These are phyloP conservation scores for Amphipyra tragopoginis DNA, from an alignment of 2,888 invertebrate genomes.

Conservation along the genomic window DNA sequence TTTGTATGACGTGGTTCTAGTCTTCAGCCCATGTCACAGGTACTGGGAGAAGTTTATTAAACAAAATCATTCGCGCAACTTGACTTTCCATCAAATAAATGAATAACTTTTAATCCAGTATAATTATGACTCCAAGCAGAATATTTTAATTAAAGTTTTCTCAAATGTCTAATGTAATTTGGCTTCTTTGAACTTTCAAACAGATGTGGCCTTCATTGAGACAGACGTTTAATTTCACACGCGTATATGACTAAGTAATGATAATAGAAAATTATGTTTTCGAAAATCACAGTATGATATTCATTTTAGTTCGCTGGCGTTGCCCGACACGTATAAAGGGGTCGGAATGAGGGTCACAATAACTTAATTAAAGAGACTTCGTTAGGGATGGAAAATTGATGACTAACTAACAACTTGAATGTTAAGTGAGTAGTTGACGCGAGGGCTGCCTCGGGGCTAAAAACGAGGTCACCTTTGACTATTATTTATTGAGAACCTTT, in stretches of 20 bases:
- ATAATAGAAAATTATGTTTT: slow-evolving; percentile 29
- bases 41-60: slow-evolving; percentile 19
- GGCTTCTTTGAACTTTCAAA: slow-evolving; percentile 16
- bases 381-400: slow-evolving; percentile 70
- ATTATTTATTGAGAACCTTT: slow-evolving; percentile 39
- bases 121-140: slow-evolving; percentile 6
- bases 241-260: slow-evolving; percentile 8
- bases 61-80: neutral
- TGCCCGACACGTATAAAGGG: slow-evolving; percentile 51
- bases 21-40: slow-evolving; percentile 2
- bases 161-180: slow-evolving; percentile 2
- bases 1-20: slow-evolving; percentile 16
- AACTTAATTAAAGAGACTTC: slow-evolving; percentile 72
- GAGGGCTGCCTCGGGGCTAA: slow-evolving; percentile 47
- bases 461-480: slow-evolving; percentile 62
- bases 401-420: slow-evolving; percentile 73
- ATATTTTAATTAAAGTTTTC: slow-evolving; percentile 16
- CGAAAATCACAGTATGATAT: slow-evolving; percentile 38
- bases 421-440: slow-evolving; percentile 61
- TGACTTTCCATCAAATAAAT: slow-evolving; percentile 8
- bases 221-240: slow-evolving; percentile 20
- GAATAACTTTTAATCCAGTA: slow-evolving; percentile 6
- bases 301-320: slow-evolving; percentile 44
- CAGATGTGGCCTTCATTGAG: slow-evolving; percentile 14
- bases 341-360: slow-evolving; percentile 65